phyloP scores from a whole-genome alignment of 1,140 invertebrate species.

The Scaptomyza hsui region DNA sequence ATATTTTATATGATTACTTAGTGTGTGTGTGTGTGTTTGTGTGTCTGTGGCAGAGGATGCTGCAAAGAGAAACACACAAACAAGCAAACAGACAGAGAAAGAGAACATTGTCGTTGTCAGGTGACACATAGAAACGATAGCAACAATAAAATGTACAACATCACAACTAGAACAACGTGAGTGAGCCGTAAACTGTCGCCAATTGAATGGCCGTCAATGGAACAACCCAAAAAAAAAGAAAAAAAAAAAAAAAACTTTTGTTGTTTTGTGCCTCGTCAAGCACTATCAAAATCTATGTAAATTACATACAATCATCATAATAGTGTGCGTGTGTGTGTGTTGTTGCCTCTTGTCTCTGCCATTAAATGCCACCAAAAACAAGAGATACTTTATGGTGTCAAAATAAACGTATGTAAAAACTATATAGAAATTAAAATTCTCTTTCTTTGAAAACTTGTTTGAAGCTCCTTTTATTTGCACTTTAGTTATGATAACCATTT shows the following conservation, averaged over 20 bases:
- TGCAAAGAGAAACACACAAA: background rate
- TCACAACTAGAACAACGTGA: constrained; percentile 13
- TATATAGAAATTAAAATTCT: no score
- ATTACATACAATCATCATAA: constrained; percentile 75
- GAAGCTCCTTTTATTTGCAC: background rate
- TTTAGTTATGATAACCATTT: constrained; percentile 61
- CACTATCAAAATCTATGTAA: constrained; percentile 79
- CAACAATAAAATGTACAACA: background rate
- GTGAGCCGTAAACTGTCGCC: constrained; percentile 48
- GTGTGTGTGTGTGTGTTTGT: constrained; percentile 10
- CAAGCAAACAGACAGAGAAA: background rate
- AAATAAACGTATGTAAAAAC: constrained; percentile 26
- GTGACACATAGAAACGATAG: constrained; percentile 22
- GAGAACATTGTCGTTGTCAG: constrained; percentile 45
- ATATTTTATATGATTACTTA: constrained; percentile 28
- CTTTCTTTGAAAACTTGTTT: no score
- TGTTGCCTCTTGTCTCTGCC: constrained; percentile 37
- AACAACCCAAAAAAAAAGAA: constrained; percentile 31
- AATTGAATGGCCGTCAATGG: constrained; percentile 68
- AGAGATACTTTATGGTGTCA: constrained; percentile 63
- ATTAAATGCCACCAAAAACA: constrained; percentile 70
- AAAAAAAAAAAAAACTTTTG: constrained; percentile 15
- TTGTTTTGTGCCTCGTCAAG: constrained; percentile 31
- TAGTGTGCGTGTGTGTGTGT: constrained; percentile 35
- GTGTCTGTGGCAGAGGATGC: constrained; percentile 16